phyloP scores from a whole-genome alignment of 2,113 vertebrate species.

The Protobothrops flavoviridis region DNA sequence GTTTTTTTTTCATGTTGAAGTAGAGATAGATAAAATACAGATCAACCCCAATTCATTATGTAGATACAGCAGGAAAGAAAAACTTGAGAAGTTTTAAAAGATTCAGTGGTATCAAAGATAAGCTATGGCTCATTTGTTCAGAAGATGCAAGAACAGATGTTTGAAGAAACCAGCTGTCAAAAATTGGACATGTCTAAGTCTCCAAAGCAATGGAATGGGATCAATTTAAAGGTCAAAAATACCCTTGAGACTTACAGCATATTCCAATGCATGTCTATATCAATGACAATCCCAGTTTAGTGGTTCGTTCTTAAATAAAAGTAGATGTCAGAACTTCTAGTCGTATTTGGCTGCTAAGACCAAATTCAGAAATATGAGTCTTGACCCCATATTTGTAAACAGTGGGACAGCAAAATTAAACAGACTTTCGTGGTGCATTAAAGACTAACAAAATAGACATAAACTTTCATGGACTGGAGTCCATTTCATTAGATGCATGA shows the following conservation, averaged over 20 bases:
- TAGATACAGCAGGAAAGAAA: background rate
- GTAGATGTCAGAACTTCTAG: background rate
- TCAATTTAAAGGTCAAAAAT: background rate
- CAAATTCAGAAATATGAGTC: background rate
- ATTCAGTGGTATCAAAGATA: background rate
- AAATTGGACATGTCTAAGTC: background rate
- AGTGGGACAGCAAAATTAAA: background rate
- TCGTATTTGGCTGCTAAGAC: background rate
- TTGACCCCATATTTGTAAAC: background rate
- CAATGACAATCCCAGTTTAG: background rate
- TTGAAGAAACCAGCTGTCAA: background rate
- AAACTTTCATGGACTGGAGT: background rate
- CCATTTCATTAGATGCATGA: background rate
- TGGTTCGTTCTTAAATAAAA: background rate
- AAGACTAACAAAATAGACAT: background rate
- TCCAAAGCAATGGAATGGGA: background rate
- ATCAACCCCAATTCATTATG: constrained; percentile 1
- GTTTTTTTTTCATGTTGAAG: background rate
- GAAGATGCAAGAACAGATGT: constrained; percentile 1
- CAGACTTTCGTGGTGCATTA: background rate
- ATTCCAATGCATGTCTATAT: background rate
- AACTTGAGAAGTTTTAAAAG: background rate
- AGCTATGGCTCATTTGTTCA: background rate
- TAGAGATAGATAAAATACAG: background rate
- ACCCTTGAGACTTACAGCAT: background rate